Conservation (phyloP, 64 coral and sea anemone species). For the Trachythela sp. region DNA sequence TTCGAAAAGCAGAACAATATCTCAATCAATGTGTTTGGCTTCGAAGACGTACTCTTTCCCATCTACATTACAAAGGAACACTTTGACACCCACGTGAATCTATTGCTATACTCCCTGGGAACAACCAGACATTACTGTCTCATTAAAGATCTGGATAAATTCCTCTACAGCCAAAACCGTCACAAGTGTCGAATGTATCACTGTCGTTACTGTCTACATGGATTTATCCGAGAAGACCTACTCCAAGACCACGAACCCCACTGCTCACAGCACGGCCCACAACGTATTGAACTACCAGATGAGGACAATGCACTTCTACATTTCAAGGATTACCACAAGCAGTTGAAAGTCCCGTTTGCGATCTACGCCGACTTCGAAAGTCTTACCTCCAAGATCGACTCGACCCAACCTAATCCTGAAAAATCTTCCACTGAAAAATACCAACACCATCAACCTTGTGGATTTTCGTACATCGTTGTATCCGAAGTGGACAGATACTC, state of each 20-base stretch:
- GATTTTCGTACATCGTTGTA: slow-evolving; percentile 34
- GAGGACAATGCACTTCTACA: background rate
- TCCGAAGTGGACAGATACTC: background rate
- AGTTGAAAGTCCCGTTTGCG: slow-evolving; percentile 24
- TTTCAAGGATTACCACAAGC: slow-evolving; percentile 17
- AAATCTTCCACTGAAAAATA: slow-evolving; percentile 3
- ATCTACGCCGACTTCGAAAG: slow-evolving; percentile 40
- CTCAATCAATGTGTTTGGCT: slow-evolving; percentile 7
- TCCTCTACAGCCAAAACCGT: background rate
- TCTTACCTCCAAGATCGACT: slow-evolving; percentile 5
- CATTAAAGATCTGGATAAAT: background rate
- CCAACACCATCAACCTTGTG: slow-evolving; percentile 25
- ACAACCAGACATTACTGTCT: too few relatives aligned
- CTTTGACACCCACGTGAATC: background rate
- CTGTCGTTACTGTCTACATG: slow-evolving; percentile 30
- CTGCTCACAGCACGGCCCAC: background rate
- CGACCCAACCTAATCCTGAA: background rate
- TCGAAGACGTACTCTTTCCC: background rate
- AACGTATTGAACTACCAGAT: slow-evolving; percentile 12
- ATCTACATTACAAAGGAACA: background rate
- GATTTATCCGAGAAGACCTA: background rate
- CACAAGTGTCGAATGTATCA: background rate
- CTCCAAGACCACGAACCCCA: slow-evolving; percentile 15
- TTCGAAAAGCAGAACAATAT: slow-evolving; percentile 28
- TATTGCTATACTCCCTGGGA: too few relatives aligned